Evolutionary conservation across 1,140 invertebrate genomes (phyloP), one percentile per base, ranked within the genome.

Genomic region (Atopsyche davidsoni): DNA sequence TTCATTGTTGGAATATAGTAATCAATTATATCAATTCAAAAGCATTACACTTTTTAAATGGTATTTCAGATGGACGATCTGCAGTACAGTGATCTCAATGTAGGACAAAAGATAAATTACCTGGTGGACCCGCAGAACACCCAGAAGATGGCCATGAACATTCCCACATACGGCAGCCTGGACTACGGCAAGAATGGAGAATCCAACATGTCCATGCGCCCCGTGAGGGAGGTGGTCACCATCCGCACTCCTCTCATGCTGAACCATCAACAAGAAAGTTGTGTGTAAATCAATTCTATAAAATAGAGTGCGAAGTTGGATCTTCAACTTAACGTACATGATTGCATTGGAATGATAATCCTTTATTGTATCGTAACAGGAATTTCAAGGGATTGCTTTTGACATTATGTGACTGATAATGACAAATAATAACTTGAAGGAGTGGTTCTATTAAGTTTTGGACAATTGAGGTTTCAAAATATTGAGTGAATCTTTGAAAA

Each of bases 171-270:
- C 19, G 46, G 50, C 4, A 47, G 50, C 28, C 24, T 53, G 50
- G 55, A 57, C 46, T 57, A 45, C 22, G 41, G 45, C 2, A 46
- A 38, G 18, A 48, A 38, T 23, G 14, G 47, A 21, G 50, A 52
- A 16, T 46, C 31, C 7, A 44, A 21, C 7, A 44, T 57, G 28
- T 35, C 55, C 16, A 46, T 57, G 35, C 40, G 50, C 14, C 55
- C 55, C 0, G 32, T 53, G 1, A 35, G 82, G 41, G 85, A 87
- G 64, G 81, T 86, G 16, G 84, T 87, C 14, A 86, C 85, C 16
- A 83, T 87, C 11, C 75, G 84, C 55, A 86, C 84, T 31, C 85
- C 84, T 1, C 68, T 87, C 2, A 85, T 86, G 73, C 77, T 76
- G 43, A 85, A 81, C 48, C 51, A 50, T 25, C 82, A 83, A 58